phyloP scores from a whole-genome alignment of 2,797 vertebrate genomes.

The Phoeniculus purpureus region DNA sequence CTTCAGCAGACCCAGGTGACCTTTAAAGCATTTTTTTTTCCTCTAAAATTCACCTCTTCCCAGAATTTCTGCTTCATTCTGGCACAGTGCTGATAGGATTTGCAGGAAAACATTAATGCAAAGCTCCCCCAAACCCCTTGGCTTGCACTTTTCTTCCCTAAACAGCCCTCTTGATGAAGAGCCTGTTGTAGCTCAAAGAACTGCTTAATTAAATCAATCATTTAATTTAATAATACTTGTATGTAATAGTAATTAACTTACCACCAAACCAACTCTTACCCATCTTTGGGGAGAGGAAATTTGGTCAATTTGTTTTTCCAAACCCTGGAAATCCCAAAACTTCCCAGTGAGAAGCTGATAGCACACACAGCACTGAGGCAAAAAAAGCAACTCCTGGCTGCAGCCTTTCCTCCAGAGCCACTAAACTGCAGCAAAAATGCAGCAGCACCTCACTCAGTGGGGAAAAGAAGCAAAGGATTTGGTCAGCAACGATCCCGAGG shows the following conservation, averaged over 20 bases:
- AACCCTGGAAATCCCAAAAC: background rate
- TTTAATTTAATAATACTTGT: background rate
- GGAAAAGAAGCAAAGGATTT: background rate
- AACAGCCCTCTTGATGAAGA: background rate
- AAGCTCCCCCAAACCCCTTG: background rate
- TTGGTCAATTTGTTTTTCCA: background rate
- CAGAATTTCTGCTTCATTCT: conserved; percentile 41
- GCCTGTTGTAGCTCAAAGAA: background rate
- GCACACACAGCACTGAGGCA: fast-evolving
- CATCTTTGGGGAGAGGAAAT: background rate
- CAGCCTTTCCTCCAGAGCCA: background rate
- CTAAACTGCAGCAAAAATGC: background rate
- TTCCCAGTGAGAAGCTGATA: background rate
- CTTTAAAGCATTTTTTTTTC: conserved; percentile 20
- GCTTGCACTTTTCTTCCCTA: background rate
- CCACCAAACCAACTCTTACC: background rate
- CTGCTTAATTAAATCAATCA: background rate
- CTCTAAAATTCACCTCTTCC: conserved; percentile 40
- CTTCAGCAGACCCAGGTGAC: conserved; percentile 42
- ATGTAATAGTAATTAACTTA: background rate
- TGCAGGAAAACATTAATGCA: background rate
- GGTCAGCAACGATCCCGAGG: background rate
- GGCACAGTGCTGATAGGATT: background rate
- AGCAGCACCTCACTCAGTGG: background rate
- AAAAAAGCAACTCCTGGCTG: background rate